Evolutionary conservation across 1,140 invertebrate species (phyloP).

Genomic region (Neuroterus valhalla): DNA sequence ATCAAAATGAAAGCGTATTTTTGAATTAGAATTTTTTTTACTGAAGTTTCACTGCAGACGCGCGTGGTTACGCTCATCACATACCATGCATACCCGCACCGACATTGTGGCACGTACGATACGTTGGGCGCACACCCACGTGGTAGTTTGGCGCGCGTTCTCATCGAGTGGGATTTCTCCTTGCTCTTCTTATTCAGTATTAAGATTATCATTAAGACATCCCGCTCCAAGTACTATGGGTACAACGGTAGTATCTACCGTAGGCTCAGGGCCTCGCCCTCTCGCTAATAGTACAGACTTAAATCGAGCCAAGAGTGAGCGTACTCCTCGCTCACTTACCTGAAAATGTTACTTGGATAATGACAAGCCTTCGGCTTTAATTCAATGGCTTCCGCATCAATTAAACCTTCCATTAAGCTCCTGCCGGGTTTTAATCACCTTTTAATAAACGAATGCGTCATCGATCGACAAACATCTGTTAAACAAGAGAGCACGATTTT

Average conservation of each 20-base stretch:
- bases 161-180: slow-evolving; percentile 40
- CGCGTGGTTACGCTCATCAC: no score
- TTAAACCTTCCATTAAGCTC: slow-evolving; percentile 47
- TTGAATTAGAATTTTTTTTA: no score
- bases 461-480: slow-evolving; percentile 25
- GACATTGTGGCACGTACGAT: no score
- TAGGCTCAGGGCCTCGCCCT: slow-evolving; percentile 41
- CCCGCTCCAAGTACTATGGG: slow-evolving; percentile 41
- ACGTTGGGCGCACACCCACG: no score
- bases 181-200: slow-evolving; percentile 42
- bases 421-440: slow-evolving; percentile 45
- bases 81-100: no score
- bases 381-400: slow-evolving; percentile 48
- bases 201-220: slow-evolving; percentile 63
- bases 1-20: no score
- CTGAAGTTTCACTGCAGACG: no score
- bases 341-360: slow-evolving; percentile 45
- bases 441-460: slow-evolving; percentile 36
- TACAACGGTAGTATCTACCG: slow-evolving; percentile 43
- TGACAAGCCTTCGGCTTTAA: slow-evolving; percentile 43
- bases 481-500: no score
- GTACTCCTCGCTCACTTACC: slow-evolving; percentile 39
- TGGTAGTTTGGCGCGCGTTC: slow-evolving; percentile 37
- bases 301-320: slow-evolving; percentile 35
- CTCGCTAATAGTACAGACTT: slow-evolving; percentile 40